phyloP scores from a whole-genome alignment of 2,797 vertebrate species.

The Tympanoctomys barrerae region DNA sequence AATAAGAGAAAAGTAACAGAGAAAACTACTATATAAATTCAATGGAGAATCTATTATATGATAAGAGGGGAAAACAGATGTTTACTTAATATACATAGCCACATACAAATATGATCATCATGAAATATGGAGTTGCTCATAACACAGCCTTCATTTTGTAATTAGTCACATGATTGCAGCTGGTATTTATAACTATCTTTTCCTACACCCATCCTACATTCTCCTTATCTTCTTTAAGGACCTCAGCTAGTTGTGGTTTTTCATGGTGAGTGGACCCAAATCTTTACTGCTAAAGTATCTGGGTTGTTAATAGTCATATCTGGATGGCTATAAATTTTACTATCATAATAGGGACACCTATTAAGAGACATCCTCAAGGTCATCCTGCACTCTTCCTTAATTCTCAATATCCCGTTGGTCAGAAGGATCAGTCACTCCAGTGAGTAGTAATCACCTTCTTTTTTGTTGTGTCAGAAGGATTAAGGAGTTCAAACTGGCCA shows the following conservation, averaged over 20 bases:
- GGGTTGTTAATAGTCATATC: not conserved
- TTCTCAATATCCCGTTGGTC: not conserved
- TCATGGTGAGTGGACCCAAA: no score
- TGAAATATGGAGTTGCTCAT: not conserved
- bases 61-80: not conserved
- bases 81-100: not conserved
- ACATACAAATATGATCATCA: not conserved
- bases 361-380: not conserved
- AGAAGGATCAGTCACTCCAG: not conserved
- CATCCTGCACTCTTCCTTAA: not conserved
- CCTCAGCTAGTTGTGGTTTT: not conserved
- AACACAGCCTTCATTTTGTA: not conserved
- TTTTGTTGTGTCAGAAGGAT: not conserved
- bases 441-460: not conserved
- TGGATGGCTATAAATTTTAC: not conserved
- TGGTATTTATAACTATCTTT: not conserved
- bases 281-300: not conserved
- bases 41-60: not conserved
- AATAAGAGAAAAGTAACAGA: no score
- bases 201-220: not conserved
- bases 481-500: not conserved
- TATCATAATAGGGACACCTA: not conserved
- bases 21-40: not conserved
- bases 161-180: not conserved
- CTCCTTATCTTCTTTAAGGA: not conserved